Evolutionary conservation across 2,113 vertebrate genomes (phyloP), one percentile per base, ranked within the genome.

Genomic region (Agapornis roseicollis): DNA sequence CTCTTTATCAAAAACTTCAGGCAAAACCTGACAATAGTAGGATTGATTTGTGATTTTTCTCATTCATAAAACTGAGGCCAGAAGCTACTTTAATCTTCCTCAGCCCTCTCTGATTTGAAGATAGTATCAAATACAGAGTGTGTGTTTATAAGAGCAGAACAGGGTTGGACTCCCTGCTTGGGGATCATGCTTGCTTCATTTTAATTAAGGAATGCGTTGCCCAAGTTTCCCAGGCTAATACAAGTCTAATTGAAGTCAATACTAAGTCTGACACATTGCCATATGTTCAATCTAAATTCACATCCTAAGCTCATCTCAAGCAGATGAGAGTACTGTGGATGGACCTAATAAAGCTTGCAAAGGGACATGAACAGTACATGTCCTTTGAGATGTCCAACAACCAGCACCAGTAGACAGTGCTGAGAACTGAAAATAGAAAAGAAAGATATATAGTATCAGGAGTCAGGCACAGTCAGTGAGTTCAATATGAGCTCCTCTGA

Each of bases 191-290:
- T 89, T 80, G 49, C 29, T 91, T 88, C 58, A 63, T 95, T 94
- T 89, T 96, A 96, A 96, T 95, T 97, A 95, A 94, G 49, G 77
- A 94, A 85, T 70, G 73, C 58, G 91, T 93, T 2, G 4, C 81
- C 73, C 64, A 78, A 58, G 42, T 85, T 91, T 68, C 79, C 71
- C 44, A 88, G 81, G 71, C 46, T 94, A 89, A 93, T 29, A 58
- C 79, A 77, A 73, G 53, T 28, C 78, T 96, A 95, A 96, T 12
- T 96, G 90, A 93, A 93, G 89, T 89, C 89, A 94, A 89, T 87
- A 74, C 46, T 25, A 80, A 80, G 71, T 76, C 79, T 58, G 90
- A 85, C 83, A 73, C 2, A 1, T 88, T 83, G 71, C 79, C 79
- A 60, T 83, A 78, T 55, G 60, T 68, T 50, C 53, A 88, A 31